Percentiles rank a stretch among this genome's conserved stretches.
Conservation (phyloP, 2,113 vertebrate species). For the Octodon degus region DNA sequence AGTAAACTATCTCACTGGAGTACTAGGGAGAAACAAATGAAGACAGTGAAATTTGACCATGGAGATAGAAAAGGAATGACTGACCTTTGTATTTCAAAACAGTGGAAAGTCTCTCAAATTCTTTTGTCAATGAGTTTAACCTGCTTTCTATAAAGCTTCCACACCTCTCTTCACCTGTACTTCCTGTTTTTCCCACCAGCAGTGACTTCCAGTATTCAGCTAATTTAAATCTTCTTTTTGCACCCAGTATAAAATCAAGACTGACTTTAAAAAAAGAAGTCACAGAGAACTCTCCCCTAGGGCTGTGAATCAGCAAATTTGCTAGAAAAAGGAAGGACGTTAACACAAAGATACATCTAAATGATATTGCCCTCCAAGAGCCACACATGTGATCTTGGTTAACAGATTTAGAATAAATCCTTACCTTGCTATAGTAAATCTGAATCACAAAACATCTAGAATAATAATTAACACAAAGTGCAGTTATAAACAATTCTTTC, state of each 20-base stretch:
- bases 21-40: conserved; percentile 30
- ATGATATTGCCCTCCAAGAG: background rate
- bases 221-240: background rate
- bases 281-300: background rate
- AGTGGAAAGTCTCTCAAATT: background rate
- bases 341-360: background rate
- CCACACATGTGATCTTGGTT: background rate
- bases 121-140: background rate
- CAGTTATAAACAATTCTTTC: background rate
- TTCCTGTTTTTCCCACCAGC: background rate
- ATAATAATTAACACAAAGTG: background rate
- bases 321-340: background rate
- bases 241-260: background rate
- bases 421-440: background rate
- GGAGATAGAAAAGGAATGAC: background rate
- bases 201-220: background rate
- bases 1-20: background rate
- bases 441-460: conserved; percentile 12
- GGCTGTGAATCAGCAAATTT: background rate
- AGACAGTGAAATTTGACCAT: background rate
- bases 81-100: conserved; percentile 20
- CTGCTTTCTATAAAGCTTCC: background rate
- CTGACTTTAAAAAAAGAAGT: background rate
- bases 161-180: background rate
- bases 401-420: background rate